A percentile compares a stretch with the other conserved stretches of the same genome.
Evolutionary conservation across 2,113 vertebrate species (phyloP).

Genomic region (Datnioides undecimradiatus): DNA sequence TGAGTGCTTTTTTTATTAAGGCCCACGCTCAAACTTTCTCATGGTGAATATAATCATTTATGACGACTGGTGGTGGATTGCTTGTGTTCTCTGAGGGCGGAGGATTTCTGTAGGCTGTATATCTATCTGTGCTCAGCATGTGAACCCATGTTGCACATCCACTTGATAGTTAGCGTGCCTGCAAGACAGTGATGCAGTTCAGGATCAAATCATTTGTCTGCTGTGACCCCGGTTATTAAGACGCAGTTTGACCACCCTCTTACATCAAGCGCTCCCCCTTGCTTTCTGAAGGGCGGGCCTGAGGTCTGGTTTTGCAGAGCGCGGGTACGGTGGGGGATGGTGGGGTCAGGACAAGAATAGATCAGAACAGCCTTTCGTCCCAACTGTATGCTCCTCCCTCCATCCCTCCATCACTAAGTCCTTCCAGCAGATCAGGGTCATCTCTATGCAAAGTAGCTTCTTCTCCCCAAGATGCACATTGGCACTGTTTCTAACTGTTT

Average conservation of each 20-base stretch:
- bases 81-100: conserved; percentile 1
- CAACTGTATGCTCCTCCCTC: conserved; percentile 23
- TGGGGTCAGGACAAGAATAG: conserved; percentile 62
- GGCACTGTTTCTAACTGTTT: conserved; percentile 13
- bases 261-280: background rate
- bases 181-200: background rate
- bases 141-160: background rate
- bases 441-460: conserved; percentile 28
- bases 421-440: conserved; percentile 47
- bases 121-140: background rate
- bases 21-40: conserved; percentile 34
- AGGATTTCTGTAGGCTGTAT: conserved; percentile 4
- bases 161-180: background rate
- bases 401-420: background rate
- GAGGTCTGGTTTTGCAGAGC: conserved; percentile 57
- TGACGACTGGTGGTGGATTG: background rate
- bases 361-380: conserved; percentile 31
- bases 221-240: background rate
- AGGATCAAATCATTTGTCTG: background rate
- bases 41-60: conserved; percentile 3
- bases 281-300: background rate
- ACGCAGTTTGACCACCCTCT: background rate
- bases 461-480: background rate
- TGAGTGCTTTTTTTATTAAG: background rate
- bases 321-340: conserved; percentile 11